phyloP scores from a whole-genome alignment of 2,113 vertebrate species.

The Echinops telfairi region DNA sequence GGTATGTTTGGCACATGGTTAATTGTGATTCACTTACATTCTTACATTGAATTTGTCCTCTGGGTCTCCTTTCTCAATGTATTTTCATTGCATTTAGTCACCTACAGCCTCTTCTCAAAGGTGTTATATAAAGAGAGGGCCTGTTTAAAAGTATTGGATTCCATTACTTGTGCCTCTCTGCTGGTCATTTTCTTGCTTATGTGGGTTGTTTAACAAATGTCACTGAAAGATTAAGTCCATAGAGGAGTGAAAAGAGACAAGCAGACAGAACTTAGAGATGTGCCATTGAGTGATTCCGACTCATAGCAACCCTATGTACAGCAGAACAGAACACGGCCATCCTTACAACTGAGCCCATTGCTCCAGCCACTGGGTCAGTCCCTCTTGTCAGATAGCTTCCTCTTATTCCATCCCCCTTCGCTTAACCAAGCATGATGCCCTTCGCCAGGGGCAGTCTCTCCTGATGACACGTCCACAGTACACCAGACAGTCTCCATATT shows the following conservation, averaged over 20 bases:
- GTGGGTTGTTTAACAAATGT: slow-evolving; percentile 29
- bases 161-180: neutral
- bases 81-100: slow-evolving; percentile 13
- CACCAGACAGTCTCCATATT: no score
- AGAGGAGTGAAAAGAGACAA: slow-evolving; percentile 24
- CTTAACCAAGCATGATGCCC: no score
- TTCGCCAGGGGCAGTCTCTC: no score
- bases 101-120: neutral
- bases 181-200: slow-evolving; percentile 22
- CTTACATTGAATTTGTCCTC: slow-evolving; percentile 29
- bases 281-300: no score
- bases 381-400: no score
- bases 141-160: neutral
- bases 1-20: neutral
- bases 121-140: neutral
- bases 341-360: no score
- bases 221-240: neutral
- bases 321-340: no score
- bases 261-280: neutral
- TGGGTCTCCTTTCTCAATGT: neutral
- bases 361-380: no score
- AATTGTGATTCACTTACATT: neutral
- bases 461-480: no score
- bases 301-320: no score
- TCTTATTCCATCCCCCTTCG: no score